These are phyloP conservation scores for Cygnus olor DNA, from an alignment of 2,797 vertebrate genomes.

Conservation along the genomic window DNA sequence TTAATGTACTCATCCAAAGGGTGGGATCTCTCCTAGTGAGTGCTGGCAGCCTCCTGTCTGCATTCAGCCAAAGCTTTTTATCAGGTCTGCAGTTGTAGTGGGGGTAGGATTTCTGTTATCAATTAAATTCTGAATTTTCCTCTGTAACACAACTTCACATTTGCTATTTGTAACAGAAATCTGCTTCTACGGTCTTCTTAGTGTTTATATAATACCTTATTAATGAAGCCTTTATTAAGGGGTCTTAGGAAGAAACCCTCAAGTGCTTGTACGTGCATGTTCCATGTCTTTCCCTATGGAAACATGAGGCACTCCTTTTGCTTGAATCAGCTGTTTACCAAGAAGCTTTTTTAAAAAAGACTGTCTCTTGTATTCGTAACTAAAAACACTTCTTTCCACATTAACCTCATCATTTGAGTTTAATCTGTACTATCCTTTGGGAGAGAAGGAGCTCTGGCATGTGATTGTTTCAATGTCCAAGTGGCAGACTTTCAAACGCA, in stretches of 20 bases:
- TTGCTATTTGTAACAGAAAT: neutral
- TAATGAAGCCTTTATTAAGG: neutral
- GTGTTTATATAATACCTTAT: neutral
- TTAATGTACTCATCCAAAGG: neutral
- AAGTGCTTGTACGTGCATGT: rapidly evolving
- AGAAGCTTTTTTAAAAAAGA: neutral
- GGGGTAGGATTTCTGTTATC: neutral
- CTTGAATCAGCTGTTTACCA: neutral
- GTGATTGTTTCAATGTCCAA: slow-evolving; percentile 43
- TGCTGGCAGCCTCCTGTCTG: neutral
- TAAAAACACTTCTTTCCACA: slow-evolving; percentile 77
- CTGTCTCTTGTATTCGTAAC: slow-evolving; percentile 46
- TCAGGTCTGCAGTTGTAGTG: neutral
- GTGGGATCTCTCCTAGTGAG: neutral
- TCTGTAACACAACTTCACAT: neutral
- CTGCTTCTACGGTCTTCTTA: neutral
- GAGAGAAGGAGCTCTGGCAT: slow-evolving; percentile 75
- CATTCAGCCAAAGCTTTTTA: neutral
- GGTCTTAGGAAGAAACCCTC: neutral
- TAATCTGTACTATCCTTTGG: slow-evolving; percentile 75
- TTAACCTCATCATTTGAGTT: slow-evolving; percentile 80
- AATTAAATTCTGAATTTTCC: neutral
- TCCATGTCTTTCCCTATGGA: neutral
- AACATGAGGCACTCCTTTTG: neutral
- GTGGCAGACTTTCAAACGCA: slow-evolving; percentile 43